Conservation (phyloP, 2,797 vertebrate species). For the Muscicapa comitata region DNA sequence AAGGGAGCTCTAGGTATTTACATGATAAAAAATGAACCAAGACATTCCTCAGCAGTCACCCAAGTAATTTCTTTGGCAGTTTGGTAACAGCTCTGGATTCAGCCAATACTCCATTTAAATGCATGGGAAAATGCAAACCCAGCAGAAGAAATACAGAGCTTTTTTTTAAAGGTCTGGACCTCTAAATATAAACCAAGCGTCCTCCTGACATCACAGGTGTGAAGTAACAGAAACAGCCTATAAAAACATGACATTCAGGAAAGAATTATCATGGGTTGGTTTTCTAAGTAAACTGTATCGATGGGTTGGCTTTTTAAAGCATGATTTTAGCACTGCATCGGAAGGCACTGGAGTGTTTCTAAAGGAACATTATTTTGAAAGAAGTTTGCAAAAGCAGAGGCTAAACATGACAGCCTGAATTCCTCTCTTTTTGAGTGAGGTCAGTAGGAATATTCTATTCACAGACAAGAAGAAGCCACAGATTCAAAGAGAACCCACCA, state of each 20-base stretch:
- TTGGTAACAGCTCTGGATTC: neutral
- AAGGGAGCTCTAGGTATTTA: neutral
- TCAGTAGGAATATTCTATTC: neutral
- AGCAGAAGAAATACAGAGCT: neutral
- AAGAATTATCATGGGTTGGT: neutral
- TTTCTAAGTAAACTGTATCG: neutral
- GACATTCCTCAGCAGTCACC: neutral
- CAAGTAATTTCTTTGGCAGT: neutral
- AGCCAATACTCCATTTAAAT: neutral
- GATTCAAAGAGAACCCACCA: neutral
- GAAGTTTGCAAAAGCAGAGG: neutral
- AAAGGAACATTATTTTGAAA: neutral
- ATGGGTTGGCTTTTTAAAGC: neutral
- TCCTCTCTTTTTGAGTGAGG: neutral
- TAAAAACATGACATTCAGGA: neutral
- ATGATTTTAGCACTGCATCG: neutral
- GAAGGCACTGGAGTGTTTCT: neutral
- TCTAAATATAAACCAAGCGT: neutral
- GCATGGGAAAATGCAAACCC: neutral
- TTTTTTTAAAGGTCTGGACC: neutral
- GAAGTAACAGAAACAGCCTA: neutral
- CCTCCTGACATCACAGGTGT: neutral
- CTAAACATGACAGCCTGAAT: neutral
- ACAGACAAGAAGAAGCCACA: neutral
- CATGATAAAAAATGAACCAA: neutral